phyloP scores from a whole-genome alignment of 2,113 vertebrate species.

The Xerus inauris region DNA sequence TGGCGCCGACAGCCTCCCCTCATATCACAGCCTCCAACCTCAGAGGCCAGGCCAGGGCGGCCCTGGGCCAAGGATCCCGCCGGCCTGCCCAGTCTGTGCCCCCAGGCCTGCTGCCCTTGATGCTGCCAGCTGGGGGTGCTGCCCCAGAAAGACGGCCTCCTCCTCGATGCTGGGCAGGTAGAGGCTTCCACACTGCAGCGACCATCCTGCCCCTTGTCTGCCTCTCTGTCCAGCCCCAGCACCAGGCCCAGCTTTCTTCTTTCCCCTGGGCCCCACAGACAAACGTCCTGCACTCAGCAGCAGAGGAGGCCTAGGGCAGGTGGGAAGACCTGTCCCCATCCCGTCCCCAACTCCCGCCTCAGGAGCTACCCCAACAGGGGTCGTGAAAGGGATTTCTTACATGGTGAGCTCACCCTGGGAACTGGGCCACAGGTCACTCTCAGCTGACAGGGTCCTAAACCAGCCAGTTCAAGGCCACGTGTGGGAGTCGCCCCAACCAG shows the following conservation, averaged over 20 bases:
- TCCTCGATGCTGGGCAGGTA: accelerated
- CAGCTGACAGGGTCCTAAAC: neutral
- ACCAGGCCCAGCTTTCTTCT: neutral
- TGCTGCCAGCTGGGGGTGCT: neutral
- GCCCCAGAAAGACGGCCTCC: neutral
- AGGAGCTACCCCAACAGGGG: too few relatives aligned
- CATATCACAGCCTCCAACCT: neutral
- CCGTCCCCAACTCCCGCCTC: neutral
- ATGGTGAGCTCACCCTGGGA: too few relatives aligned
- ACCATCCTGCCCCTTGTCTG: accelerated
- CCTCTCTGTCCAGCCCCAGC: neutral
- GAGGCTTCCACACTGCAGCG: neutral
- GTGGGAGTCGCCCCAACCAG: neutral
- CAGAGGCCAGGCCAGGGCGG: neutral
- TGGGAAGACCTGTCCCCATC: neutral
- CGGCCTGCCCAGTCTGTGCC: neutral
- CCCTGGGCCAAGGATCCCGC: neutral
- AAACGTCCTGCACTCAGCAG: neutral
- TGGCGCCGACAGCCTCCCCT: too few relatives aligned
- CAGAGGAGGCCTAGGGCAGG: neutral
- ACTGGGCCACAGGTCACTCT: neutral
- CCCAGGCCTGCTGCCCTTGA: neutral
- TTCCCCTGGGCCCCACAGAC: accelerated
- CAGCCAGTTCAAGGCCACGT: neutral
- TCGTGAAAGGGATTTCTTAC: too few relatives aligned